phyloP scores from a whole-genome alignment of 2,888 invertebrate species.

The Lordiphosa andalusiaca region DNA sequence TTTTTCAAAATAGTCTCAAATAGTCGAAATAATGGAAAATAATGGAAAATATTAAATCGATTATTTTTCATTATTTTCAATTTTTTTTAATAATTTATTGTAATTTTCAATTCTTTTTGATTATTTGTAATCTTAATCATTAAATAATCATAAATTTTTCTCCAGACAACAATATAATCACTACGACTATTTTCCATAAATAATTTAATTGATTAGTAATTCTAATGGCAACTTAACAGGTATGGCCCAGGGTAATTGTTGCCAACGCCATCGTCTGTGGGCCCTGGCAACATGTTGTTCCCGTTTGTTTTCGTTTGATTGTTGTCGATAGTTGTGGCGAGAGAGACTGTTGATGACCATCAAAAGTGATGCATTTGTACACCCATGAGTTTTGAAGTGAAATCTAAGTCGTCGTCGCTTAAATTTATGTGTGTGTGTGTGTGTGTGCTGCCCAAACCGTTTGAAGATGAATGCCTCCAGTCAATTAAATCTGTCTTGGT shows the following conservation, averaged over 20 bases:
- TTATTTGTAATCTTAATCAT: no score
- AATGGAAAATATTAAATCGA: no score
- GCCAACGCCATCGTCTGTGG: conserved; percentile 54
- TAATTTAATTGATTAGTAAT: no score
- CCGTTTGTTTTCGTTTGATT: conserved; percentile 57
- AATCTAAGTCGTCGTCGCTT: conserved; percentile 71
- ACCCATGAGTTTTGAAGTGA: conserved; percentile 78
- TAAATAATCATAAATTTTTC: no score
- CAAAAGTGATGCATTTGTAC: conserved; percentile 79
- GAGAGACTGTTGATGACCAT: conserved; percentile 79
- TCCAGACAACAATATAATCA: no score
- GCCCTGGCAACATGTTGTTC: conserved; percentile 48
- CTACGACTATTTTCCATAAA: no score
- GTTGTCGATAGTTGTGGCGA: conserved; percentile 52
- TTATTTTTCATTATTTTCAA: no score
- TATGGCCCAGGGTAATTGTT: conserved; percentile 63
- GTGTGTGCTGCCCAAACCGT: conserved; percentile 16
- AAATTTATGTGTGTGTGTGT: conserved; percentile 54
- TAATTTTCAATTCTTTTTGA: no score
- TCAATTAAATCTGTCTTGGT: conserved; percentile 53
- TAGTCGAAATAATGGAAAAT: no score
- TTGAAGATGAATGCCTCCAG: conserved; percentile 68
- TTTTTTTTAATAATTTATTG: no score
- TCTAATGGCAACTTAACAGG: no score
- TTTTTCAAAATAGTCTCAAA: no score